Percentiles rank a stretch among this genome's conserved stretches.
phyloP scores from a whole-genome alignment of 2,113 vertebrate genomes.

The Oryzias curvinotus region DNA sequence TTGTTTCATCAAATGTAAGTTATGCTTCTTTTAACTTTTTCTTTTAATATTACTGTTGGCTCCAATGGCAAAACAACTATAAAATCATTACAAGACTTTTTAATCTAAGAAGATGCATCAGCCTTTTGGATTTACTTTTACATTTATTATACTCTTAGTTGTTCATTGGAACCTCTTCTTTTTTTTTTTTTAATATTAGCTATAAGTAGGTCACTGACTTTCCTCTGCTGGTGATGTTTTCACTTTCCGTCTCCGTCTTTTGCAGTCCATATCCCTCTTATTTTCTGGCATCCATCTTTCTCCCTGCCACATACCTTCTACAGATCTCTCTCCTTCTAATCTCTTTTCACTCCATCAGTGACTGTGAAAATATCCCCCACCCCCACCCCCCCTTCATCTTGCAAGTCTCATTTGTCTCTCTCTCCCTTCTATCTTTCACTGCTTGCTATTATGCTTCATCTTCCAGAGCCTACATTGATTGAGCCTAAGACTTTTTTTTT shows the following conservation, averaged over 20 bases:
- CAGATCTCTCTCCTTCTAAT: slow-evolving; percentile 51
- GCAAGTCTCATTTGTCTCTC: slow-evolving; percentile 30
- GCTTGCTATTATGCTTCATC: slow-evolving; percentile 28
- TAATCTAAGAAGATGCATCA: too few relatives aligned
- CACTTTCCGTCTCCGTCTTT: slow-evolving; percentile 43
- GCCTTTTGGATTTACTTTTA: neutral
- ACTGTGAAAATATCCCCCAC: slow-evolving; percentile 37
- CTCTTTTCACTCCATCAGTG: slow-evolving; percentile 52
- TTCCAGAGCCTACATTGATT: slow-evolving; percentile 32
- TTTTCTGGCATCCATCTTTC: slow-evolving; percentile 52
- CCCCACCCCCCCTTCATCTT: slow-evolving; percentile 11
- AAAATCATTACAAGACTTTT: too few relatives aligned
- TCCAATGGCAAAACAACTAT: too few relatives aligned
- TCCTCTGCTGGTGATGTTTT: slow-evolving; percentile 36
- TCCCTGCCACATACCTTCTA: slow-evolving; percentile 45
- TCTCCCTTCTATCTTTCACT: slow-evolving; percentile 22
- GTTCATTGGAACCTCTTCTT: neutral
- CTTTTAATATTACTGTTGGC: too few relatives aligned
- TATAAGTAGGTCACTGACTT: slow-evolving; percentile 44
- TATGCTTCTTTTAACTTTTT: too few relatives aligned
- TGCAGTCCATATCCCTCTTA: slow-evolving; percentile 33
- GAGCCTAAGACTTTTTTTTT: slow-evolving; percentile 46
- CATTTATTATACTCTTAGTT: slow-evolving; percentile 3
- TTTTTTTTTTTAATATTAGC: slow-evolving; percentile 14
- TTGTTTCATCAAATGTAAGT: too few relatives aligned